Evolutionary conservation across 2,797 vertebrate species (phyloP).

Genomic region (Eulemur coronatus): DNA sequence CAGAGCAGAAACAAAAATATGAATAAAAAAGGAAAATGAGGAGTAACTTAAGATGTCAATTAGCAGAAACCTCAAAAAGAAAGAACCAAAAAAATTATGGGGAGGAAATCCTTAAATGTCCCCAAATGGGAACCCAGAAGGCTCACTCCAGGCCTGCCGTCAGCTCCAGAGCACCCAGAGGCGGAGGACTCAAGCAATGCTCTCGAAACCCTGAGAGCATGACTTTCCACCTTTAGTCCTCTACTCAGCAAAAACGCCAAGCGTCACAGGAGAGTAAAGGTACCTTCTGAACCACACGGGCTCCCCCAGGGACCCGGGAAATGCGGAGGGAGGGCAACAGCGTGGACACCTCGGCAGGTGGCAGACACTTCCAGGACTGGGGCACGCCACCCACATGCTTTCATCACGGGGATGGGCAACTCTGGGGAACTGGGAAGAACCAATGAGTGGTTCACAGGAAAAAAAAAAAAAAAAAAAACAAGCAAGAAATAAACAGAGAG

Average conservation of each 20-base stretch:
- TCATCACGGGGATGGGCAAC: background rate
- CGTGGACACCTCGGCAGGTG: background rate
- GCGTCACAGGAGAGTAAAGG: background rate
- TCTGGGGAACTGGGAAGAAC: background rate
- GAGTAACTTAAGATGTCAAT: background rate
- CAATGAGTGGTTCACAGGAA: background rate
- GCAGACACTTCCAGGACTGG: background rate
- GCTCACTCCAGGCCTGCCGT: background rate
- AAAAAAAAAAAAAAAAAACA: background rate
- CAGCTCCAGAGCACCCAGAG: background rate
- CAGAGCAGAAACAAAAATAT: background rate
- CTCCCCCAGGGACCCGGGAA: background rate
- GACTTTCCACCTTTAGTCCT: background rate
- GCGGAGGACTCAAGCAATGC: background rate
- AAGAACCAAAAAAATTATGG: background rate
- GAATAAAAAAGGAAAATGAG: background rate
- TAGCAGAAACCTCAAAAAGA: background rate
- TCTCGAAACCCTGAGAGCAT: background rate
- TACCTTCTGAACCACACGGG: background rate
- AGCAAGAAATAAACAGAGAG: background rate
- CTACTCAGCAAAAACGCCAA: background rate
- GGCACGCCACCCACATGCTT: accelerated
- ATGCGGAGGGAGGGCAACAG: background rate
- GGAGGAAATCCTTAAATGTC: background rate
- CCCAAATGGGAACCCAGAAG: background rate